Base-by-base conservation (phyloP, 2,888 invertebrate genomes). In the Andrena marginata region DNA sequence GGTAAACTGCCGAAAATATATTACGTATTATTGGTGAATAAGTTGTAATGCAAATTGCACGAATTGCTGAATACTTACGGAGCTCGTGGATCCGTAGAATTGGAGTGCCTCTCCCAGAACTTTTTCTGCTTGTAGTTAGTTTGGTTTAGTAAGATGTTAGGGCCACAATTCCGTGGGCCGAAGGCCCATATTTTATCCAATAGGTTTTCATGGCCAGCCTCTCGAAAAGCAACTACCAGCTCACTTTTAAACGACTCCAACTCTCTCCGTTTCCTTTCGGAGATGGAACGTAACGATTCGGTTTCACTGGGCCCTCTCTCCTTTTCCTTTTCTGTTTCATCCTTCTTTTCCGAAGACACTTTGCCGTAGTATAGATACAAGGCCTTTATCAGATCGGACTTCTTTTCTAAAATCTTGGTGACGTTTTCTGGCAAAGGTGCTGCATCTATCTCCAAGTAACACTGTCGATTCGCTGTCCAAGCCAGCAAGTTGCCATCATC, bases 81-180 rank as follows among this genome's bases (percentile, higher is more conserved):
- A 2, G 91, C 85, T 60, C 93, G 89, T 26, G 87, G 82, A 86
- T 94, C 94, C 10, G 62, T 23, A 2, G 91, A 88, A 23, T 89
- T 90, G 26, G 72, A 78, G 2, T 5, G 90, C 4, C 86, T 77
- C 64, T 92, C 89, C 95, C 96, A 96, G 67, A 96, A 94, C 31
- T 95, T 95, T 33, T 94, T 95, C 0, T 95, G 94, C 49, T 95
- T 94, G 89, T 97, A 97, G 93, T 96, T 96, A 0, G 97, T 96
- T 82, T 96, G 95, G 94, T 99, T 99, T 3, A 99, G 94, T 62
- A 99, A 95, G 80, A 99, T 94, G 95, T 99, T 99, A 1, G 98
- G 96, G 67, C 98, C 98, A 92, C 97, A 97, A 92, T 97, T 96
- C 85, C 97, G 96, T 3, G 99, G 98, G 0, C 99, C 99, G 86